Conservation (phyloP, 2,113 vertebrate species). For the Myotis yumanensis region DNA sequence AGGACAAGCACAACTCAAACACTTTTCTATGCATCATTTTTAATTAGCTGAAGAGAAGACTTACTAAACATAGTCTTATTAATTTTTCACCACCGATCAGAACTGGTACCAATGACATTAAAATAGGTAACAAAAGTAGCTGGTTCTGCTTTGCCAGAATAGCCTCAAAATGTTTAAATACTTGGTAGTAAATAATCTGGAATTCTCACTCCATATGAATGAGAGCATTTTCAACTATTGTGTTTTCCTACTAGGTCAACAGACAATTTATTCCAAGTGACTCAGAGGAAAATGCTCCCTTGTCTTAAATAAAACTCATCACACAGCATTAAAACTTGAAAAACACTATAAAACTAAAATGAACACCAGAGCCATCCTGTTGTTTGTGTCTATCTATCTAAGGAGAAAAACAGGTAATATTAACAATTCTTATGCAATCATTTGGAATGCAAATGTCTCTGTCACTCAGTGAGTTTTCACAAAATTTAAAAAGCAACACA, state of each 20-base stretch:
- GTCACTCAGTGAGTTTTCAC: not conserved
- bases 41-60: slow-evolving; percentile 1
- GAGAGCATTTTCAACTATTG: not conserved
- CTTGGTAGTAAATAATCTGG: not conserved
- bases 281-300: slow-evolving; percentile 34
- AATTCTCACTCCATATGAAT: slow-evolving; percentile 12
- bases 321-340: not conserved
- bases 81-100: not conserved
- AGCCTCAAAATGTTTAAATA: slow-evolving; percentile 31
- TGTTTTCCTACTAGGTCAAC: not conserved
- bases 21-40: not conserved
- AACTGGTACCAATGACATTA: not conserved
- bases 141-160: not conserved
- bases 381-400: not conserved
- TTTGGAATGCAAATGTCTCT: not conserved
- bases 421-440: not conserved
- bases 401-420: slow-evolving; percentile 8
- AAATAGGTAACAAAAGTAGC: not conserved
- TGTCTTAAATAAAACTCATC: slow-evolving; percentile 23
- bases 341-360: not conserved
- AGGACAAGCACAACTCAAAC: not conserved
- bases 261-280: slow-evolving; percentile 21
- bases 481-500: slow-evolving; percentile 22
- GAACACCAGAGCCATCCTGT: not conserved
- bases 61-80: not conserved